Evolutionary conservation across 1,140 invertebrate genomes (phyloP).

Genomic region (Thaumetopoea pityocampa): DNA sequence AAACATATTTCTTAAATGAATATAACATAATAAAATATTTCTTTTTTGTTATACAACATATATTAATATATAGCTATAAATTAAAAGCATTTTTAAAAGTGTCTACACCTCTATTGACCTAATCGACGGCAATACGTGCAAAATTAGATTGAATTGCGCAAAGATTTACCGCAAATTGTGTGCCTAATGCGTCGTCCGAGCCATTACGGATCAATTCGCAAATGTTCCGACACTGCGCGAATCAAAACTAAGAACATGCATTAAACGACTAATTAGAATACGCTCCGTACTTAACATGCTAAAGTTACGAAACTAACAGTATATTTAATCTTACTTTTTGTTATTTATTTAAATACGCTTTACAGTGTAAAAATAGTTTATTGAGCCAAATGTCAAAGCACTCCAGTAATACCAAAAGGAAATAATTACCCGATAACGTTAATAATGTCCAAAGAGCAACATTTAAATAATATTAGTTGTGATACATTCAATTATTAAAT

Average conservation of each 20-base stretch:
- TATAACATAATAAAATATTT: too few species aligned
- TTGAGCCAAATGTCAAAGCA: conserved; percentile 61
- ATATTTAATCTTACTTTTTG: conserved; percentile 57
- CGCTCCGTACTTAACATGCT: conserved; percentile 61
- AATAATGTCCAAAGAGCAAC: conserved; percentile 51
- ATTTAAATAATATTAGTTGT: conserved; percentile 19
- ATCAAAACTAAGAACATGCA: conserved; percentile 67
- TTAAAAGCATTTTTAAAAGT: too few species aligned
- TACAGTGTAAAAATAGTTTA: conserved; percentile 70
- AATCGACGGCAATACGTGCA: too few species aligned
- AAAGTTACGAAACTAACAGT: conserved; percentile 68
- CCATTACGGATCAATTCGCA: conserved; percentile 30
- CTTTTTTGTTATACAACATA: too few species aligned
- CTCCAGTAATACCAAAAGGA: conserved; percentile 34
- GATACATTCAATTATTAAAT: conserved; percentile 34
- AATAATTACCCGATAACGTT: conserved; percentile 44
- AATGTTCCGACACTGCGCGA: conserved; percentile 40
- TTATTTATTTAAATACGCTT: conserved; percentile 54
- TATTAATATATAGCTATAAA: too few species aligned
- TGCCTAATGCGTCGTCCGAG: too few species aligned
- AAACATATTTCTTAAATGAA: too few species aligned
- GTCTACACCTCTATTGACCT: too few species aligned
- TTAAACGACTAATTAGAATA: conserved; percentile 72
- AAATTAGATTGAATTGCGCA: too few species aligned
- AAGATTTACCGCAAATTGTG: too few species aligned